phyloP scores from a whole-genome alignment of 2,888 invertebrate genomes.

The Hydrotaea diabolus region DNA sequence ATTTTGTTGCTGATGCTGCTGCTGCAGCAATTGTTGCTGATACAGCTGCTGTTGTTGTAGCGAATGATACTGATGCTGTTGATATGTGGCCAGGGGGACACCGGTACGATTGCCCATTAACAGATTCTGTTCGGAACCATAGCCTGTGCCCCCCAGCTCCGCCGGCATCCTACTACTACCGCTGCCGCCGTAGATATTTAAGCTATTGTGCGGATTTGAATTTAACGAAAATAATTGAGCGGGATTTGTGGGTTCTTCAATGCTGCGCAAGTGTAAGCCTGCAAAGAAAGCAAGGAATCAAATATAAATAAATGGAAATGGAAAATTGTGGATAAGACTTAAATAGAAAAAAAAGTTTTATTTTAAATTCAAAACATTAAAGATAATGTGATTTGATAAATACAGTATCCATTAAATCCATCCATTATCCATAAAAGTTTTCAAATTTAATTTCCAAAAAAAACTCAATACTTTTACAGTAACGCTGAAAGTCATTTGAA shows the following conservation, averaged over 20 bases:
- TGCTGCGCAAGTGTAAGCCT: conserved; percentile 93
- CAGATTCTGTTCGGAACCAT: conserved; percentile 83
- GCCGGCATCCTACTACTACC: conserved; percentile 81
- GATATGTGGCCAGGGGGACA: conserved; percentile 80
- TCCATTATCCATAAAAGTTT: no score
- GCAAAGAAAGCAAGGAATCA: background rate
- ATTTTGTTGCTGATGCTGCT: conserved; percentile 70
- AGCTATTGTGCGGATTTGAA: conserved; percentile 69
- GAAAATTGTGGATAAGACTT: no score
- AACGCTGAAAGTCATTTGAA: no score
- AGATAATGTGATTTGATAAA: no score
- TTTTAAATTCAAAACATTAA: no score
- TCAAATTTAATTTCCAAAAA: no score
- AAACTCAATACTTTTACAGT: no score
- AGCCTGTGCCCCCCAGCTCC: conserved; percentile 84
- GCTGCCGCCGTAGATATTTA: conserved; percentile 17
- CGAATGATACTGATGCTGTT: conserved; percentile 68
- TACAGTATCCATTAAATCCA: no score
- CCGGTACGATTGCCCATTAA: conserved; percentile 81
- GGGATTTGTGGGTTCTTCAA: conserved; percentile 87
- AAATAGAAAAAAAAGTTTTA: no score
- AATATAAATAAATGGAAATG: background rate
- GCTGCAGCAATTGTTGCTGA: conserved; percentile 70
- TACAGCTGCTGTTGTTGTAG: conserved; percentile 65
- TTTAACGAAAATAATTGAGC: conserved; percentile 78